Evolutionary conservation across 2,888 invertebrate species (phyloP).

Genomic region (Spodoptera littoralis): DNA sequence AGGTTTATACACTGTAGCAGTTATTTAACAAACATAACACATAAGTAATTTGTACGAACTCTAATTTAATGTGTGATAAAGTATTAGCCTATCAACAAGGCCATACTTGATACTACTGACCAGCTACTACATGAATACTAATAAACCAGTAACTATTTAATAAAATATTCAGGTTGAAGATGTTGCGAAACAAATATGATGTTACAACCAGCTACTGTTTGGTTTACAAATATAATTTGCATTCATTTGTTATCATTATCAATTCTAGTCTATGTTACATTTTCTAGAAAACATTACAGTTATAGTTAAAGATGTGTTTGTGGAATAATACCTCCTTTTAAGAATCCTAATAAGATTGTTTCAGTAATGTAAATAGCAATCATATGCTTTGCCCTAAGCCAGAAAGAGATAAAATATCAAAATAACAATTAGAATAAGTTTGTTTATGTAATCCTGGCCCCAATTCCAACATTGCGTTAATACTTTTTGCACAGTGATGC

Average conservation of each 20-base stretch:
- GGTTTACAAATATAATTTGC: constrained; percentile 36
- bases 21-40: no score
- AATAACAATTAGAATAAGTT: constrained; percentile 34
- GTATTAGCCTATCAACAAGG: no score
- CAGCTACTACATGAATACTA: no score
- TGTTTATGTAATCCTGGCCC: constrained; percentile 35
- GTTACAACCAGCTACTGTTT: constrained; percentile 16
- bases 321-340: constrained; percentile 5
- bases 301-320: constrained; percentile 27
- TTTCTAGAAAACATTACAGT: constrained; percentile 8
- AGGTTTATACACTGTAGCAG: no score
- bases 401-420: constrained; percentile 37
- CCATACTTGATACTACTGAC: no score
- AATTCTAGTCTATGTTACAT: constrained; percentile 4
- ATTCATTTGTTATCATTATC: constrained; percentile 14
- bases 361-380: constrained; percentile 16
- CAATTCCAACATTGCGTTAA: constrained; percentile 22
- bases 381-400: constrained; percentile 26
- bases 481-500: constrained; percentile 31
- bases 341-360: background rate
- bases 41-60: no score
- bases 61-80: no score
- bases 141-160: no score
- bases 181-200: no score
- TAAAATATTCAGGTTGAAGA: no score